These are phyloP conservation scores for Enchytraeus crypticus DNA, from an alignment of 2,888 invertebrate genomes.

Conservation along the genomic window DNA sequence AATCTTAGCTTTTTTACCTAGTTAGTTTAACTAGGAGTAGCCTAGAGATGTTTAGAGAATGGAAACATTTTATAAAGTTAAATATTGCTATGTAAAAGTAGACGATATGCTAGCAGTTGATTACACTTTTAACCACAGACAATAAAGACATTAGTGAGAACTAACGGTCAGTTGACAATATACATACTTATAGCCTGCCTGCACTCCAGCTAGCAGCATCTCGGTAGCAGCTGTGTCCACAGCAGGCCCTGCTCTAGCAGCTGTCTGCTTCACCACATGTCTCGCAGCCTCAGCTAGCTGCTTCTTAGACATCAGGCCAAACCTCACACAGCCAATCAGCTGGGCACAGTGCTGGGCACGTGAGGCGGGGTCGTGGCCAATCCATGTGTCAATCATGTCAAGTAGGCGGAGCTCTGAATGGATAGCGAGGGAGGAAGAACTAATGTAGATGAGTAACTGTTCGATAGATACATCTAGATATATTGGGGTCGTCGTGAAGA, in stretches of 20 bases:
- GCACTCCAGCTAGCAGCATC: neutral
- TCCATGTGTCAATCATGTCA: constrained; percentile 39
- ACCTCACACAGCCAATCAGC: constrained; percentile 39
- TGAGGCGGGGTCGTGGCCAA: constrained; percentile 29
- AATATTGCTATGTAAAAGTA: too few species aligned
- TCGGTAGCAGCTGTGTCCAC: too few species aligned
- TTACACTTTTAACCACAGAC: too few species aligned
- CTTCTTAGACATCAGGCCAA: constrained; percentile 39
- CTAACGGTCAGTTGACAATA: too few species aligned
- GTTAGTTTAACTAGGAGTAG: too few species aligned
- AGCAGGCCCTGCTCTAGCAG: too few species aligned
- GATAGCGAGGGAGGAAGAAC: constrained; percentile 33
- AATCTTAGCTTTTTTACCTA: too few species aligned
- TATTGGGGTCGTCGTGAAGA: constrained; percentile 38
- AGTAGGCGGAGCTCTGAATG: constrained; percentile 39
- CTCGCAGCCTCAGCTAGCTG: constrained; percentile 5
- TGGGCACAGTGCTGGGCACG: constrained; percentile 29
- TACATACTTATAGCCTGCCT: neutral
- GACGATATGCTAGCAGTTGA: too few species aligned
- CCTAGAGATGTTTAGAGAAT: too few species aligned
- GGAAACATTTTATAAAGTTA: too few species aligned
- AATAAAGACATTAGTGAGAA: too few species aligned
- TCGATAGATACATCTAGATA: constrained; percentile 37
- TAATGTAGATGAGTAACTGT: constrained; percentile 34
- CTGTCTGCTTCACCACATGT: constrained; percentile 14